Conservation (phyloP, 1,140 invertebrate species). For the Dysdera silvatica region DNA sequence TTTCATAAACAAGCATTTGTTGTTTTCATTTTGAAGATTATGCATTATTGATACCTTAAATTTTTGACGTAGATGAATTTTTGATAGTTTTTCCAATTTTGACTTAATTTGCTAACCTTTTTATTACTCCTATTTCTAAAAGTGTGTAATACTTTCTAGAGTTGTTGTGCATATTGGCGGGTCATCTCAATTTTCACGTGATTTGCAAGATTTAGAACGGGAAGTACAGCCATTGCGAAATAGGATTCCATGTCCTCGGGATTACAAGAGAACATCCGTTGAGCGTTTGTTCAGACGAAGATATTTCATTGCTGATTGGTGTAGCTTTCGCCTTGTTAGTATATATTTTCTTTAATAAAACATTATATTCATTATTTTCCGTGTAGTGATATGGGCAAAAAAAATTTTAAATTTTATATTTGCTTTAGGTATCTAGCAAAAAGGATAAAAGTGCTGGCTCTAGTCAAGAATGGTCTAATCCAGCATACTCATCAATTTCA, state of each 20-base stretch:
- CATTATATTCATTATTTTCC: too few relatives aligned
- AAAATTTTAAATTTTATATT: neutral
- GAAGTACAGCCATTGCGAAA: slow-evolving; percentile 72
- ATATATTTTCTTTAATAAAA: too few relatives aligned
- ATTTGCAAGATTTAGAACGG: slow-evolving; percentile 63
- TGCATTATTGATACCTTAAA: too few relatives aligned
- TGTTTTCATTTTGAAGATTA: too few relatives aligned
- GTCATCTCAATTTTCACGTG: slow-evolving; percentile 59
- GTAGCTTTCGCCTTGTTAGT: slow-evolving; percentile 68
- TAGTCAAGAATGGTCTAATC: slow-evolving; percentile 10
- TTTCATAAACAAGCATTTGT: too few relatives aligned
- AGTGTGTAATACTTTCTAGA: slow-evolving; percentile 53
- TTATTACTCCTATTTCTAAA: too few relatives aligned
- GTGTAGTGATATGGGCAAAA: too few relatives aligned
- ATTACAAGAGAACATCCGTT: slow-evolving; percentile 74
- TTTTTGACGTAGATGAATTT: too few relatives aligned
- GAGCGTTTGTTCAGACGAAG: slow-evolving; percentile 71
- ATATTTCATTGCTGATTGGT: slow-evolving; percentile 77
- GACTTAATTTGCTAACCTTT: too few relatives aligned
- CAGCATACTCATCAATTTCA: slow-evolving; percentile 20
- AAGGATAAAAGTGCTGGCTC: slow-evolving; percentile 1
- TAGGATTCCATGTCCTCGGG: slow-evolving; percentile 59
- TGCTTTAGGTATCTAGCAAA: neutral
- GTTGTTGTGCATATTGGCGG: slow-evolving; percentile 73
- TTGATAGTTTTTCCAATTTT: too few relatives aligned